A percentile compares a stretch with the other conserved stretches of the same genome.
Conservation (phyloP, 1,140 invertebrate species). For the Venturia canescens region DNA sequence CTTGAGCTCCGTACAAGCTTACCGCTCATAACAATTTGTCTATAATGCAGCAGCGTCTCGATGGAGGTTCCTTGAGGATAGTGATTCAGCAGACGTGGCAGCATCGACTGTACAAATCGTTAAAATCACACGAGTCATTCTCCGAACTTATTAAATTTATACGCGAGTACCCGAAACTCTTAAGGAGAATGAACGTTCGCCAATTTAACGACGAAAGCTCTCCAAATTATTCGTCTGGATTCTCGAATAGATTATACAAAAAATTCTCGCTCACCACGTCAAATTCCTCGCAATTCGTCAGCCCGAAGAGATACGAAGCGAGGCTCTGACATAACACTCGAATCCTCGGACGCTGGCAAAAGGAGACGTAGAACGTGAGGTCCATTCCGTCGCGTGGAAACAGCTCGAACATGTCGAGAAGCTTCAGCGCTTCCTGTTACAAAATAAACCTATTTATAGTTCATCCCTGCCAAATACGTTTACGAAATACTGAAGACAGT, state of each 20-base stretch:
- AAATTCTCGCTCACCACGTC: slow-evolving; percentile 59
- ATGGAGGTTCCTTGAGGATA: slow-evolving; percentile 77
- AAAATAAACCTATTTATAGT: slow-evolving; percentile 34
- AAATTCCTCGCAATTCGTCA: slow-evolving; percentile 60
- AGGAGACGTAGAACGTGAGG: slow-evolving; percentile 52
- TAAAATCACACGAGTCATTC: slow-evolving; percentile 45
- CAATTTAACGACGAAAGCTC: too few species aligned
- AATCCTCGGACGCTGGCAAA: slow-evolving; percentile 69
- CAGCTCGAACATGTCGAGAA: slow-evolving; percentile 64
- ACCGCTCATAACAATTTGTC: slow-evolving; percentile 73
- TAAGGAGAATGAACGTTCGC: not conserved
- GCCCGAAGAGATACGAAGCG: slow-evolving; percentile 71
- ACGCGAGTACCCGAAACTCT: not conserved
- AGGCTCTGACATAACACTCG: slow-evolving; percentile 78
- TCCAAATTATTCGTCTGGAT: too few species aligned
- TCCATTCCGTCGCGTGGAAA: slow-evolving; percentile 60
- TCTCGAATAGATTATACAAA: not conserved
- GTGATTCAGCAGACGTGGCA: slow-evolving; percentile 74
- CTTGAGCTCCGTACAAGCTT: slow-evolving; percentile 23
- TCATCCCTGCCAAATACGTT: not conserved
- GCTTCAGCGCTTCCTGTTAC: slow-evolving; percentile 62
- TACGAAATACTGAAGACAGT: too few species aligned
- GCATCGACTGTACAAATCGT: slow-evolving; percentile 63
- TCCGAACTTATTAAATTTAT: not conserved
- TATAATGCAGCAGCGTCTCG: slow-evolving; percentile 75